A percentile compares a stretch with the other conserved stretches of the same genome.
Evolutionary conservation across 2,113 vertebrate species (phyloP).

Genomic region (Tupaia chinensis): DNA sequence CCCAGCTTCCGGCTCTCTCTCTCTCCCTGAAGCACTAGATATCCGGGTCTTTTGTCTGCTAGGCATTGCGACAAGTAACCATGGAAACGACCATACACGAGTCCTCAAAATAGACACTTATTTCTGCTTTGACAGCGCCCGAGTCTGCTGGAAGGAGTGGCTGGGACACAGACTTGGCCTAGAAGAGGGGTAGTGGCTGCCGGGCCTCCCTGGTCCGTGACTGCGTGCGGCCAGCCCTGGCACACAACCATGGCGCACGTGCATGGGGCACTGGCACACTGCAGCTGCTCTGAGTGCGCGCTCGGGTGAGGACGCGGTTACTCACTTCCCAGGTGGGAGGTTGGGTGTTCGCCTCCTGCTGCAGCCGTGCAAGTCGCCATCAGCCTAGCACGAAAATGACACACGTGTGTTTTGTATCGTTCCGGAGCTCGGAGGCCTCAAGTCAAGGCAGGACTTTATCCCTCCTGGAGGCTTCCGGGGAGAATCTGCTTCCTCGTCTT

Average conservation of each 20-base stretch:
- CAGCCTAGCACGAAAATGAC: too few species aligned
- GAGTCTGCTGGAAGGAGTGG: neutral
- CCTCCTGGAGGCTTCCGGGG: neutral
- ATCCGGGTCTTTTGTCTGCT: slow-evolving; percentile 42
- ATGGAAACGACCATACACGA: slow-evolving; percentile 45
- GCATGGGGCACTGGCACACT: accelerated
- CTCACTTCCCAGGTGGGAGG: neutral
- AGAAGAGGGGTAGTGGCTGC: accelerated
- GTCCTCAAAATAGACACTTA: slow-evolving; percentile 55
- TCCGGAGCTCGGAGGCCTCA: neutral
- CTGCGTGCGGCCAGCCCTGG: accelerated
- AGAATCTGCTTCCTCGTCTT: neutral
- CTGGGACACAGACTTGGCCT: accelerated
- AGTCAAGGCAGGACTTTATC: neutral
- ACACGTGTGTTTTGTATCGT: accelerated
- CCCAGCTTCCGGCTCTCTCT: neutral
- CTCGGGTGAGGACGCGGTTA: accelerated
- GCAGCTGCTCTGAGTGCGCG: accelerated
- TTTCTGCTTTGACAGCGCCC: slow-evolving; percentile 21
- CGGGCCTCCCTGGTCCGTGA: accelerated
- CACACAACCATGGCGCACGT: accelerated
- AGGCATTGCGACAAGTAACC: slow-evolving; percentile 44
- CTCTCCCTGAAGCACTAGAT: neutral
- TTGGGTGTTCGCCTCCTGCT: accelerated
- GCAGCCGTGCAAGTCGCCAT: accelerated